Evolutionary conservation across 1,140 invertebrate genomes (phyloP).

Genomic region (Bursaphelenchus mucronatus): DNA sequence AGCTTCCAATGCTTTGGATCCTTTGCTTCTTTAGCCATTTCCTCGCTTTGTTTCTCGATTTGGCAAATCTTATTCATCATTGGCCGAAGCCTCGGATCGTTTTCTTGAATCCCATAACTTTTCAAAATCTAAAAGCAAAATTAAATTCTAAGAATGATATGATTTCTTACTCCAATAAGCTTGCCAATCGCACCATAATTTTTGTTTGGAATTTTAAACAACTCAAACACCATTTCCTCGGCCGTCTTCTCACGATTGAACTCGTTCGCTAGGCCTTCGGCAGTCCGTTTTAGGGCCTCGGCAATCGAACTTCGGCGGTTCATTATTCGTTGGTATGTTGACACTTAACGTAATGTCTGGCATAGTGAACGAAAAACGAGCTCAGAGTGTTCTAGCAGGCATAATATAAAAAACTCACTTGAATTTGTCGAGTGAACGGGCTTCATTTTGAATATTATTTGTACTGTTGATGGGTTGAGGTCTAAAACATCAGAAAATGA

Average conservation of each 20-base stretch:
- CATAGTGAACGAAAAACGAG: not conserved
- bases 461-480: too few species aligned
- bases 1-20: slow-evolving; percentile 36
- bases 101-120: slow-evolving; percentile 29
- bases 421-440: slow-evolving; percentile 7
- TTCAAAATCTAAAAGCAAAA: slow-evolving; percentile 25
- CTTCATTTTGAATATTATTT: slow-evolving; percentile 7
- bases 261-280: slow-evolving; percentile 24
- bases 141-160: slow-evolving; percentile 16
- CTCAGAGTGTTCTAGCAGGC: not conserved
- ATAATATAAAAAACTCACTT: slow-evolving; percentile 4
- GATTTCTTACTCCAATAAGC: slow-evolving; percentile 27
- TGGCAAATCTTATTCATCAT: slow-evolving; percentile 32
- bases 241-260: slow-evolving; percentile 29
- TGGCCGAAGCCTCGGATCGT: slow-evolving; percentile 26
- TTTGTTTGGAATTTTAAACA: slow-evolving; percentile 43
- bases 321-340: slow-evolving; percentile 17
- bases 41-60: slow-evolving; percentile 26
- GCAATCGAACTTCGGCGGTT: slow-evolving; percentile 17
- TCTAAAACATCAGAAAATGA: too few species aligned
- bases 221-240: slow-evolving; percentile 40
- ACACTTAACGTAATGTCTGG: slow-evolving; percentile 8
- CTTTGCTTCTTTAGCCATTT: slow-evolving; percentile 22
- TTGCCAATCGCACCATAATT: slow-evolving; percentile 38
- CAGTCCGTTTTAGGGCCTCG: slow-evolving; percentile 28